These are phyloP conservation scores for Linepithema humile DNA, from an alignment of 1,140 invertebrate genomes.

Conservation along the genomic window DNA sequence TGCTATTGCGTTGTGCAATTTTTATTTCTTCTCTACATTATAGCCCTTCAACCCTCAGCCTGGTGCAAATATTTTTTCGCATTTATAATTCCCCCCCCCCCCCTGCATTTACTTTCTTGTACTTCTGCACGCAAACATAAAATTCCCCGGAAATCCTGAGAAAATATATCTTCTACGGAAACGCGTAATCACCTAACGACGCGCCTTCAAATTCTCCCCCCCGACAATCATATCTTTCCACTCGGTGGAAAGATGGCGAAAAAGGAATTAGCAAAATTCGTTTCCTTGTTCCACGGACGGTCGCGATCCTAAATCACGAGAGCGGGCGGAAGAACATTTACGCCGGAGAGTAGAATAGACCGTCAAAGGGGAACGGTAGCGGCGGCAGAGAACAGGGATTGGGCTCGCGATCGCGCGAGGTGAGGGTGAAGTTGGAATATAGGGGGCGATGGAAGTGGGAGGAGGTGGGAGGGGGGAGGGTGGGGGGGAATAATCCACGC, in stretches of 20 bases:
- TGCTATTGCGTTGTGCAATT: neutral
- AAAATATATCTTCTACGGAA: constrained; percentile 25
- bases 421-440: neutral
- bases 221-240: constrained; percentile 34
- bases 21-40: neutral
- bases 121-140: constrained; percentile 3
- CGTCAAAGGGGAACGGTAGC: neutral
- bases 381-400: constrained; percentile 6
- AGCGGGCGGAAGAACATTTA: neutral
- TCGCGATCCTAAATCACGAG: constrained; percentile 45
- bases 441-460: constrained; percentile 1
- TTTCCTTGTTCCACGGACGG: neutral
- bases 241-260: neutral
- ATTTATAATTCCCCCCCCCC: constrained; percentile 9
- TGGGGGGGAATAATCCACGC: constrained; percentile 61
- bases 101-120: neutral
- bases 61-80: neutral
- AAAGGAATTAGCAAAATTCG: constrained; percentile 54
- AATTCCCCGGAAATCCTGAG: neutral
- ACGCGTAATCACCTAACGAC: constrained; percentile 3
- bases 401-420: constrained; percentile 21
- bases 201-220: neutral
- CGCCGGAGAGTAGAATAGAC: constrained; percentile 7
- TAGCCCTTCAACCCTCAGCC: neutral
- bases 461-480: neutral